These are phyloP conservation scores for Parascotia fuliginaria DNA, from an alignment of 2,888 invertebrate genomes.

Conservation along the genomic window DNA sequence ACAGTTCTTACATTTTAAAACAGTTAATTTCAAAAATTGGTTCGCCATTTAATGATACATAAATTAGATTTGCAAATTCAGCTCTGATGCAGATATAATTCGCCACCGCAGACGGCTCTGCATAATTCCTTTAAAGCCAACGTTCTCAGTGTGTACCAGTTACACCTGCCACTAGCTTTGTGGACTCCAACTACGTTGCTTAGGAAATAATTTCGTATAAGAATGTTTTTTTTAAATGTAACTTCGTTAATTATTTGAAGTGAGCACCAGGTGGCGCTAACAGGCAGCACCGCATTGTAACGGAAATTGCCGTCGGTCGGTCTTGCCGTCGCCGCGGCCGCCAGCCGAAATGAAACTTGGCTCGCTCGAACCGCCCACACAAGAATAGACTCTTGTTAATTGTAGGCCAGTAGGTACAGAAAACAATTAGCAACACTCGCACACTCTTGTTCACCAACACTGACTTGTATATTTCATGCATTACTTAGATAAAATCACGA, in stretches of 20 bases:
- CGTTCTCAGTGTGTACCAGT: constrained; percentile 44
- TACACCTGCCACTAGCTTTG: constrained; percentile 57
- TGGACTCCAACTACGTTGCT: constrained; percentile 47
- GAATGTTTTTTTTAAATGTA: constrained; percentile 36
- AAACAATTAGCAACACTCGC: constrained; percentile 68
- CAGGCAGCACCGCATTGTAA: constrained; percentile 60
- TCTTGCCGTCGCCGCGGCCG: constrained; percentile 34
- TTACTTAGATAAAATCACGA: constrained; percentile 41
- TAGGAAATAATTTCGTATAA: constrained; percentile 52
- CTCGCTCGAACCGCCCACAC: constrained; percentile 48
- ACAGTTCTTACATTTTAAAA: no score
- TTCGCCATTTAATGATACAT: constrained; percentile 26
- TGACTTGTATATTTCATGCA: constrained; percentile 42
- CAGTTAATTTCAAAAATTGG: background rate
- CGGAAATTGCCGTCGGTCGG: constrained; percentile 73
- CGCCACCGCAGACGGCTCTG: constrained; percentile 50
- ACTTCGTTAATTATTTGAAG: constrained; percentile 57
- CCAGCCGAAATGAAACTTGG: constrained; percentile 50
- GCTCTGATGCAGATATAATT: constrained; percentile 57
- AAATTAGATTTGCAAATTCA: constrained; percentile 53
- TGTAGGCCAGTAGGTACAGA: constrained; percentile 64
- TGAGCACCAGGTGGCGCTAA: constrained; percentile 69
- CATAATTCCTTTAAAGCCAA: constrained; percentile 63
- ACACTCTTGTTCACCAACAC: constrained; percentile 48
- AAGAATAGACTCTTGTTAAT: constrained; percentile 58